phyloP scores from a whole-genome alignment of 2,888 invertebrate genomes.

The Nysson spinosus region DNA sequence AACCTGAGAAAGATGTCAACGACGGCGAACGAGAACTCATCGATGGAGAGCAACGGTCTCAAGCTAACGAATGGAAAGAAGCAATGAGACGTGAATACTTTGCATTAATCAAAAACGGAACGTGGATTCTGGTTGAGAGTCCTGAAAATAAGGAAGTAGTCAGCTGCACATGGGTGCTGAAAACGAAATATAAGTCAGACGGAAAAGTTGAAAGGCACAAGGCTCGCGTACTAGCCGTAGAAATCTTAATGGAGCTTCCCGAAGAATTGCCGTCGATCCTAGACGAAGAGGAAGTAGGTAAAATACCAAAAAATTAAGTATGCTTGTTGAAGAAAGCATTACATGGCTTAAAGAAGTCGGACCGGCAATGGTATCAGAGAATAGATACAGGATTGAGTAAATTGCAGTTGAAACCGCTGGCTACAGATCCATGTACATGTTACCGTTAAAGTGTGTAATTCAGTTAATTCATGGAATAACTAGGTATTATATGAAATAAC shows the following conservation, averaged over 20 bases:
- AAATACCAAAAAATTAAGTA: too few relatives aligned
- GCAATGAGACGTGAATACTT: background rate
- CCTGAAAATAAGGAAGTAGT: background rate
- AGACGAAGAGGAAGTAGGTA: background rate
- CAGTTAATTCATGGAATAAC: too few relatives aligned
- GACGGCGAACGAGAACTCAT: too few relatives aligned
- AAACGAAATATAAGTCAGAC: background rate
- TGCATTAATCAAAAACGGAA: too few relatives aligned
- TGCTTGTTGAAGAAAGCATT: background rate
- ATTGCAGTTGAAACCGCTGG: too few relatives aligned
- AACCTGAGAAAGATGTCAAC: too few relatives aligned
- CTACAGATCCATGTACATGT: too few relatives aligned
- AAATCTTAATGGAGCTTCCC: background rate
- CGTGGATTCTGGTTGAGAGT: background rate
- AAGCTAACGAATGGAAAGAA: background rate
- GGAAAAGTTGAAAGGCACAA: background rate
- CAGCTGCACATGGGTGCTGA: constrained; percentile 1
- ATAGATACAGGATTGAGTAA: too few relatives aligned
- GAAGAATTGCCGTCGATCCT: too few relatives aligned
- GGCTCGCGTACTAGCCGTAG: background rate
- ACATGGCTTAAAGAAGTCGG: constrained; percentile 3
- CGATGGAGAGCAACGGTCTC: too few relatives aligned
- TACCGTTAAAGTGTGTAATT: too few relatives aligned
- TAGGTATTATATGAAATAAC: too few relatives aligned
- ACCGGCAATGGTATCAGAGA: background rate